These are phyloP conservation scores for Abrostola tripartita DNA, from an alignment of 2,888 invertebrate species.

Conservation along the genomic window DNA sequence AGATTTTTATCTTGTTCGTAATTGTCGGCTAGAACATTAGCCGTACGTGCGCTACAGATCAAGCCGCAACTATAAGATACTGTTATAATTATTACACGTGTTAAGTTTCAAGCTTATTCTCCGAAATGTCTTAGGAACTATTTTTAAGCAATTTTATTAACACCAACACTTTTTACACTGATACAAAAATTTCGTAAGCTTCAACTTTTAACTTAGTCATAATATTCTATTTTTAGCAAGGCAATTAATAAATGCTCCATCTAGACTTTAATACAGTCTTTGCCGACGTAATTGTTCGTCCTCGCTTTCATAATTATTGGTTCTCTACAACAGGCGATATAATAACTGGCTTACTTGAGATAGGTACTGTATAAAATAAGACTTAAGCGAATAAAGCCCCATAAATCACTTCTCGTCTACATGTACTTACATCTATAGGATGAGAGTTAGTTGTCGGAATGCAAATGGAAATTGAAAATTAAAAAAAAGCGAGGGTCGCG, in stretches of 20 bases:
- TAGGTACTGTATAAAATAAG: conserved; percentile 24
- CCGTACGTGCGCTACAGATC: conserved; percentile 65
- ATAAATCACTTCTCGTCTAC: conserved; percentile 57
- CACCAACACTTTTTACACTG: neutral
- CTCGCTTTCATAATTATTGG: conserved; percentile 46
- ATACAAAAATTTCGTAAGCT: too few species aligned
- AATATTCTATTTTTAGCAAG: conserved; percentile 3
- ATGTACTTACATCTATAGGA: conserved; percentile 56
- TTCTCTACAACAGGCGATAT: conserved; percentile 24
- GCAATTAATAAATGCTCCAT: conserved; percentile 24
- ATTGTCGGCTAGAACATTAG: conserved; percentile 84
- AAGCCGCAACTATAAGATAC: conserved; percentile 62
- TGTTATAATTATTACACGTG: conserved; percentile 61
- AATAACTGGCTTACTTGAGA: conserved; percentile 38
- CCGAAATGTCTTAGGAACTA: conserved; percentile 26
- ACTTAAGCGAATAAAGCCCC: conserved; percentile 43
- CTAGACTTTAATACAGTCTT: conserved; percentile 12
- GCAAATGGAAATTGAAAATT: conserved; percentile 88
- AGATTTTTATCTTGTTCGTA: conserved; percentile 80
- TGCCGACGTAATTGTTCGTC: conserved; percentile 33
- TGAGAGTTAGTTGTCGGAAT: conserved; percentile 78
- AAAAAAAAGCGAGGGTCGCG: conserved; percentile 85
- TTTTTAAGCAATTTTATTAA: conserved; percentile 32
- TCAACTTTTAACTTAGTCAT: conserved; percentile 4
- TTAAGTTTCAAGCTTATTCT: conserved; percentile 33